Base-by-base conservation (phyloP, 1,140 invertebrate species). In the Pteromalus puparum region DNA sequence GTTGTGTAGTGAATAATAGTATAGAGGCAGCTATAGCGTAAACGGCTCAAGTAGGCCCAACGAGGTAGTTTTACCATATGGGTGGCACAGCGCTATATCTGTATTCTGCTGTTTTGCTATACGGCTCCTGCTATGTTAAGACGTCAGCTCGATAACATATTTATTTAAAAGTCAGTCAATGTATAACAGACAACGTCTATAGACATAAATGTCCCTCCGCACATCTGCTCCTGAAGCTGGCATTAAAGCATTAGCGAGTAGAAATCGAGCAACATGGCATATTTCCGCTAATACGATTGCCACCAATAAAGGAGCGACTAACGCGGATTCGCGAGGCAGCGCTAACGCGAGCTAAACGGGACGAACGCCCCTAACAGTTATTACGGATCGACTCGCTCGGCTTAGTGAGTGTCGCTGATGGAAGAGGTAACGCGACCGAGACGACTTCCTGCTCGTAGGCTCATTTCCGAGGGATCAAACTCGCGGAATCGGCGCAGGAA, bases 281-380 rank as follows among this genome's bases (percentile, higher is more conserved):
- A 82, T 82, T 83, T 84, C 85, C 67, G 86, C 86, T 87, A 89
- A 88, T 87, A 86, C 88, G 80, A 85, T 87, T 88, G 68, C 65
- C 76, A 85, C 18, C 53, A 61, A n/a, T 61, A 6, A 9, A 61
- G 53, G 4, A 61, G 18, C 30, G 4, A 61, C 15, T n/a, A 21
- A 86, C 83, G 78, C 86, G 86, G 85, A 86, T 88, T 91, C 86
- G 86, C 84, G 83, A 85, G 46, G 75, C 81, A 85, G 80, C 86
- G 88, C 89, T 91, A 92, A 92, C 87, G 90, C 88, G 87, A 90
- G 89, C 90, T 92, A 91, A 92, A 91, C 87, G 89, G 90, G 90
- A 91, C 91, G 88, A 92, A 91, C 91, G 89, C 89, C 87, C 89
- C 89, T 92, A 92, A 92, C 91, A 90, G 90, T 91, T 90, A 88